Base-by-base conservation (phyloP, 1,140 invertebrate genomes). In the Coelopa frigida region DNA sequence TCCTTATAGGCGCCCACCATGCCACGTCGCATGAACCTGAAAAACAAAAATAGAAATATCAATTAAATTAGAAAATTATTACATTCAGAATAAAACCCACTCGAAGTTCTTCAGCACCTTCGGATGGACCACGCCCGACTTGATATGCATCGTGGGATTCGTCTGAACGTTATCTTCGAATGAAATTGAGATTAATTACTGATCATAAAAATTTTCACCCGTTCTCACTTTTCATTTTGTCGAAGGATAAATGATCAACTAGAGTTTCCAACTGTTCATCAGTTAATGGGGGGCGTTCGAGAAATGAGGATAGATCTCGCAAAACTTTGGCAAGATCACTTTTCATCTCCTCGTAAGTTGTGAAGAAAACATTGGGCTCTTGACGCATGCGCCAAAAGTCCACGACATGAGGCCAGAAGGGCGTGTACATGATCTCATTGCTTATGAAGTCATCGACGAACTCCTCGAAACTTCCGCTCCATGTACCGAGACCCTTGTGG, bases 1-100 rank as follows among this genome's bases (percentile, higher is more conserved):
- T 85, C 85, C 55, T 78, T 82, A 80, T 84, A 88, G 57, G 87
- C 85, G 0, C 87, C 87, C 21, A 87, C 78, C 62, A 82, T 76
- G 0, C 86, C 86, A 58, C 84, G 84, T 14, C 85, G 72, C 40
- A 87, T 85, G 56, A 88, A 85, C 53, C 74, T 77, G 0, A 72
- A 60, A 41, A 32, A 14, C 27, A 38, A 44, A 27, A 20, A 2
- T 20, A 7, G 35, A 37, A 14, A 14, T 17, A 3, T 6, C 18
- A 37, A 15, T 10, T 20, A 14, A 14, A 12, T 7, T n/a, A 24
- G 4, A 40, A 6, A 40, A 26, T 39, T 22, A 10, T 14, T 17
- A 4, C 35, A 4, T 5, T 10, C 7, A 39, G 24, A 12, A 4
- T 14, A 12, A 29, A 7, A 20, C 24, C 32, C 22, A 42, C 24